Evolutionary conservation across 2,888 invertebrate genomes (phyloP).

Genomic region (Callimorpha dominula): DNA sequence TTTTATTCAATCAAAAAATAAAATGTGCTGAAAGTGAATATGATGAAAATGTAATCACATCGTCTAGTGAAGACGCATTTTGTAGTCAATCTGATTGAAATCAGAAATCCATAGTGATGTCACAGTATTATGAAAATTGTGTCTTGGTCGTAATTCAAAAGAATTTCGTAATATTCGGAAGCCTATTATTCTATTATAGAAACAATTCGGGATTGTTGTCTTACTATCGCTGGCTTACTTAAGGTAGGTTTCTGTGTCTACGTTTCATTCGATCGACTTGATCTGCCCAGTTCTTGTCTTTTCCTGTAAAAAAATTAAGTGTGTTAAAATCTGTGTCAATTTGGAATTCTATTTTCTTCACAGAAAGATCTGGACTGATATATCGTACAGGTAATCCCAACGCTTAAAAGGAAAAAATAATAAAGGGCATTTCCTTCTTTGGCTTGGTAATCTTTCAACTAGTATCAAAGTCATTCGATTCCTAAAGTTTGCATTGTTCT

Average conservation of each 20-base stretch:
- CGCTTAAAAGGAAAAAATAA: neutral
- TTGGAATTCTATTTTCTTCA: neutral
- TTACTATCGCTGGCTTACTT: neutral
- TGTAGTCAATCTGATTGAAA: neutral
- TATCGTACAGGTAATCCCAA: neutral
- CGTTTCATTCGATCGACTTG: neutral
- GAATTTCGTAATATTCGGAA: conserved; percentile 4
- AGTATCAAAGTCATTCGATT: too few species aligned
- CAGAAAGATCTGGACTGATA: neutral
- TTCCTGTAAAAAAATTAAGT: neutral
- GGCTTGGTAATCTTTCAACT: too few species aligned
- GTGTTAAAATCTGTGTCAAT: neutral
- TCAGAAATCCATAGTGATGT: neutral
- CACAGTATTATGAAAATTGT: conserved; percentile 3
- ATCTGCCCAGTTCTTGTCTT: neutral
- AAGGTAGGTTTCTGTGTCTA: neutral
- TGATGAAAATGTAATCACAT: too few species aligned
- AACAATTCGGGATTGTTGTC: neutral
- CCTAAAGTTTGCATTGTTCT: too few species aligned
- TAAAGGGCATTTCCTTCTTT: too few species aligned
- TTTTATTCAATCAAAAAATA: too few species aligned
- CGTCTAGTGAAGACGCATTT: neutral
- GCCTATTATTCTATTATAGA: conserved; percentile 3
- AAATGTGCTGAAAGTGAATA: too few species aligned
- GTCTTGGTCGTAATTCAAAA: conserved; percentile 5